Conservation (phyloP, 2,113 vertebrate genomes). For the Apistogramma diplotaenia region DNA sequence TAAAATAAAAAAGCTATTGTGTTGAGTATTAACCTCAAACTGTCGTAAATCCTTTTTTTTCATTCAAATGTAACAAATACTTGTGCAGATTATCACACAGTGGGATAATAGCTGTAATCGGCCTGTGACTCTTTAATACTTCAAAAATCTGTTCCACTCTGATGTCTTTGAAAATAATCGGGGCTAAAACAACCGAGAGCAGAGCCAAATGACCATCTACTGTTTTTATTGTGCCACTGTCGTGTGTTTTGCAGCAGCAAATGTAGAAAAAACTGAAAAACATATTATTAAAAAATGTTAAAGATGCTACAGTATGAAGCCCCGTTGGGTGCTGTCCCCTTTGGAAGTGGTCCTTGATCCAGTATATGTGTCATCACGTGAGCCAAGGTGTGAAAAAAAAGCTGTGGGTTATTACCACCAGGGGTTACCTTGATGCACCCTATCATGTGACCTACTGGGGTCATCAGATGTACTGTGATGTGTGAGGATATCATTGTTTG, state of each 20-base stretch:
- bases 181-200: not conserved
- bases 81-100: conserved; percentile 33
- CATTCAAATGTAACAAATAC: conserved; percentile 32
- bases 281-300: not conserved
- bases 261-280: not conserved
- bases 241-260: not conserved
- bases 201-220: not conserved
- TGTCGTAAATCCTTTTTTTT: not conserved
- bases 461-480: too few species aligned
- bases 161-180: conserved; percentile 1
- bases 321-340: too few species aligned
- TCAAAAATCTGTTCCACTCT: not conserved
- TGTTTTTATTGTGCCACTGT: not conserved
- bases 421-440: too few species aligned
- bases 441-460: too few species aligned
- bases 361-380: too few species aligned
- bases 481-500: too few species aligned
- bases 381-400: too few species aligned
- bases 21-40: not conserved
- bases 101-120: conserved; percentile 22
- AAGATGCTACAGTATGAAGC: not conserved
- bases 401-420: too few species aligned
- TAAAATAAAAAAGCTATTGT: not conserved
- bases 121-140: not conserved
- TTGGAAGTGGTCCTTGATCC: too few species aligned